A percentile compares a stretch with the other conserved stretches of the same genome.
These are phyloP conservation scores for Myotis myotis DNA, from an alignment of 2,797 vertebrate genomes.

Conservation along the genomic window DNA sequence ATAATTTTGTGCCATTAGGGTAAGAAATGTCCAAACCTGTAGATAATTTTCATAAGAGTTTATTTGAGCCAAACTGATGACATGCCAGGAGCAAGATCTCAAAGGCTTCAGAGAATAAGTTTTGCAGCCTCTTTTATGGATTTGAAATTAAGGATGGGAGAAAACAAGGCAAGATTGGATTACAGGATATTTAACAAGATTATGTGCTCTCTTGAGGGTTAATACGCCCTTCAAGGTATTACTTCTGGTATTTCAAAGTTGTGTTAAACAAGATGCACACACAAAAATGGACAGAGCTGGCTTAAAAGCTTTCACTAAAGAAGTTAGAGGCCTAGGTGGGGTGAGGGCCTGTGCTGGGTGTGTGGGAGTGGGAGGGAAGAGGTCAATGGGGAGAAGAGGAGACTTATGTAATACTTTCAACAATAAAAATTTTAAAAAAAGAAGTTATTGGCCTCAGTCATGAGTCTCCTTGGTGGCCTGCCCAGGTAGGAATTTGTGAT, in stretches of 20 bases:
- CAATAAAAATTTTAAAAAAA: neutral
- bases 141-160: neutral
- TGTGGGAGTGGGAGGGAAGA: too few species aligned
- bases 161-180: neutral
- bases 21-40: neutral
- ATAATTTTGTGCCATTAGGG: neutral
- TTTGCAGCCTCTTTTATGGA: neutral
- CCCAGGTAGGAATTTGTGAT: neutral
- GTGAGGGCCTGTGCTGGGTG: too few species aligned
- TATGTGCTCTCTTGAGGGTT: neutral
- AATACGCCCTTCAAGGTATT: neutral
- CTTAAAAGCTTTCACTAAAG: neutral
- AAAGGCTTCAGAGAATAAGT: neutral
- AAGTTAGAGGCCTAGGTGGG: neutral
- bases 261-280: neutral
- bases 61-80: neutral
- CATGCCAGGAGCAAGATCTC: neutral
- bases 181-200: neutral
- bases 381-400: too few species aligned
- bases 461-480: neutral
- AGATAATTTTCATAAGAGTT: neutral
- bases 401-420: too few species aligned
- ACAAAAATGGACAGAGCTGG: neutral
- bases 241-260: neutral
- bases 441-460: neutral